Conservation (phyloP, 2,113 vertebrate genomes). For the Scolopax mira region DNA sequence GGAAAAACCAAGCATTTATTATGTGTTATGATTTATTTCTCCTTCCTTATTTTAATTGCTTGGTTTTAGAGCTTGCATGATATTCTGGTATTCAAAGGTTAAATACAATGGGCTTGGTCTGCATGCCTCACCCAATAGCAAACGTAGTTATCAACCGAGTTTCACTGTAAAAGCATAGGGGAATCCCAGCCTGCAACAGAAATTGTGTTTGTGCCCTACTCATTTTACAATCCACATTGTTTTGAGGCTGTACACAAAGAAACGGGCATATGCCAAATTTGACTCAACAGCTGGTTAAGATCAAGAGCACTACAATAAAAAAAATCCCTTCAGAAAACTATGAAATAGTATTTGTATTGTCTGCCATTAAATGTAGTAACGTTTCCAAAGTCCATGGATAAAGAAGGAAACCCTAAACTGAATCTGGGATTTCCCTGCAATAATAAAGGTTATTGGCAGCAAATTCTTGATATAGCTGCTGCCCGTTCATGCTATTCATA, state of each 20-base stretch:
- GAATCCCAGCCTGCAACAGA: slow-evolving; percentile 46
- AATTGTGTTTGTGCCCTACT: slow-evolving; percentile 4
- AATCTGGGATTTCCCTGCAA: slow-evolving; percentile 40
- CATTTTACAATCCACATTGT: slow-evolving; percentile 30
- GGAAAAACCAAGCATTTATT: background rate
- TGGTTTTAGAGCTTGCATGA: background rate
- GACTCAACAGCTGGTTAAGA: slow-evolving; percentile 4
- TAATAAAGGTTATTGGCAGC: background rate
- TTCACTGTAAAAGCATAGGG: slow-evolving; percentile 1
- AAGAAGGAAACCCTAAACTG: slow-evolving; percentile 5
- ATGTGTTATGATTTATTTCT: background rate
- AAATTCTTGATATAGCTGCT: background rate
- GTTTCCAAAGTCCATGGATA: background rate
- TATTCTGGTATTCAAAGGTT: slow-evolving; percentile 7
- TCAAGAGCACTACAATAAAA: background rate
- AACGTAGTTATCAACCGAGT: slow-evolving; percentile 21
- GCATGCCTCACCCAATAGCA: background rate
- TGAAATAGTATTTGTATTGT: background rate
- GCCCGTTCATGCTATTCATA: background rate
- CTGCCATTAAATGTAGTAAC: background rate
- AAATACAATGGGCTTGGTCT: background rate
- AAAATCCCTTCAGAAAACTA: background rate
- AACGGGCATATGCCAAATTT: background rate
- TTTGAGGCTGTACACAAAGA: slow-evolving; percentile 22
- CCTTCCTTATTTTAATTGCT: background rate